Evolutionary conservation across 1,140 invertebrate genomes (phyloP), one percentile per base, ranked within the genome.

Genomic region (Trachymyrmex cornetzi): DNA sequence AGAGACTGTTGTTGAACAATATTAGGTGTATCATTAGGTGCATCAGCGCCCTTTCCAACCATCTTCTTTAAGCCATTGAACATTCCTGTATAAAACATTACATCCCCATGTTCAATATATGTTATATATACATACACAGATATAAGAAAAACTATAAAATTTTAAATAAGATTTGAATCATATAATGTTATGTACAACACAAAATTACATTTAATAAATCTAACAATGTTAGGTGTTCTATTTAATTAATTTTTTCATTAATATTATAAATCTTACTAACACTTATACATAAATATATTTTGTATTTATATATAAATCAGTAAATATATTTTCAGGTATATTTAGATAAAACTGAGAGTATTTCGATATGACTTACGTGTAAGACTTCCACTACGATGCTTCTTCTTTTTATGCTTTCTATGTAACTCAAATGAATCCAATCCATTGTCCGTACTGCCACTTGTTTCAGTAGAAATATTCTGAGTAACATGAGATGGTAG

Each of bases 321-420:
- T 53, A 24, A 72, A 88, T 57, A 90, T 71, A 91, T 89, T 82
- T 22, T 85, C 59, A 89, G 87, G 93, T 92, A 93, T 93, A 93
- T 92, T 94, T 92, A 92, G 72, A 90, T 94, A 92, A 81, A 87
- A 86, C 92, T 94, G 79, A 90, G 90, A 87, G 88, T 90, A 92
- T 89, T 93, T 92, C 92, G 87, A 84, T 94, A 91, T 89, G 90
- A 95, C 95, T 96, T 96, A 98, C 97, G 96, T 95, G 97, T 98
- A 86, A 98, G 96, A 92, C 98, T 98, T 91, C 98, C 97, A 96
- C 97, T 98, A 90, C 98, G 95, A 91, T 97, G 95, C 94, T 97
- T 97, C 92, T 97, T 97, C 91, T 97, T 97, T 92, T 97, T 97
- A 14, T 69, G 91, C 96, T 96, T 93, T 85, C 90, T 92, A 95